A percentile compares a stretch with the other conserved stretches of the same genome.
Evolutionary conservation across 2,888 invertebrate genomes (phyloP).

Genomic region (Epinotia brunnichana): DNA sequence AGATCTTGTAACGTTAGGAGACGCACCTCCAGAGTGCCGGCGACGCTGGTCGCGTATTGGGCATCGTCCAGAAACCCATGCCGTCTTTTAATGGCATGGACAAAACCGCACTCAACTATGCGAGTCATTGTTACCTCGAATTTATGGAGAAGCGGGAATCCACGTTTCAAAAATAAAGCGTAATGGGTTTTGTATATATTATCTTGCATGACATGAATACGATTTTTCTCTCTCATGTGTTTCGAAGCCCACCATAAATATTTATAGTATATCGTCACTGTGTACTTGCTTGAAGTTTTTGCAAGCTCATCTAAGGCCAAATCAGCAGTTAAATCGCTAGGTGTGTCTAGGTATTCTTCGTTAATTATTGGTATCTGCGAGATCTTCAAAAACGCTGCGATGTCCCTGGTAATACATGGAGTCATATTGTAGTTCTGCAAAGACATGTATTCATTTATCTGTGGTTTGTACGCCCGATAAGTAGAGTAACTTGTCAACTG

Average conservation of each 20-base stretch:
- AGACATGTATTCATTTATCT: conserved; percentile 14
- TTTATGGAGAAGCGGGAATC: conserved; percentile 6
- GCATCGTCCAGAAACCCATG: not conserved
- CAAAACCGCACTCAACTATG: conserved; percentile 41
- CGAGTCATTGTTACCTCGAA: conserved; percentile 25
- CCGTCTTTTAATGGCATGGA: not conserved
- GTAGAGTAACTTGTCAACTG: conserved; percentile 16
- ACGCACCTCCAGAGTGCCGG: conserved; percentile 11
- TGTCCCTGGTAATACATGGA: not conserved
- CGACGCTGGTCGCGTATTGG: not conserved
- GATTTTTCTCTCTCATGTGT: not conserved
- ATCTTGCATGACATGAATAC: conserved; percentile 7
- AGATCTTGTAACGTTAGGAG: conserved; percentile 12
- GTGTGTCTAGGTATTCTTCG: conserved; percentile 8
- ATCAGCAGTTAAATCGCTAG: not conserved
- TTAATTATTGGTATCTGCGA: conserved; percentile 10
- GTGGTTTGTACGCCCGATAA: conserved; percentile 11
- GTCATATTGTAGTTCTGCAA: conserved; percentile 12
- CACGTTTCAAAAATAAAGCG: conserved; percentile 17
- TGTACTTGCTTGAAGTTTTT: conserved; percentile 6
- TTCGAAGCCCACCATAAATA: conserved; percentile 20
- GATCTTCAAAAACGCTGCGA: not conserved
- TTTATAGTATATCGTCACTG: conserved; percentile 16
- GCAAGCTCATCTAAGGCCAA: conserved; percentile 11
- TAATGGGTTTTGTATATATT: conserved; percentile 23